phyloP scores from a whole-genome alignment of 2,113 vertebrate species.

The Gymnocephalus cernua region DNA sequence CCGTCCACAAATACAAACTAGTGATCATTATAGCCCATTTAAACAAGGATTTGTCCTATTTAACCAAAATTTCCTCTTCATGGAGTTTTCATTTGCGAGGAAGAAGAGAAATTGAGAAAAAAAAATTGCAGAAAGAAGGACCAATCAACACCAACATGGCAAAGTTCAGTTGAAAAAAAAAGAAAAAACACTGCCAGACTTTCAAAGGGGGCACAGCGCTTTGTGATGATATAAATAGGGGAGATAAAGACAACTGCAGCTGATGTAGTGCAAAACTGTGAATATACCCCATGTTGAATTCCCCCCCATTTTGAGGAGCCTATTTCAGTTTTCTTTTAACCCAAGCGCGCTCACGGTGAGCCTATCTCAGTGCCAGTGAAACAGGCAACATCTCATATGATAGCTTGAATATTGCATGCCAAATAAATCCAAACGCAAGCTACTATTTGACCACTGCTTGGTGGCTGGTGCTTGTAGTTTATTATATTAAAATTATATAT shows the following conservation, averaged over 20 bases:
- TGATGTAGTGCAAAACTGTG: slow-evolving; percentile 80
- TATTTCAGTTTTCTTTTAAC: slow-evolving; percentile 53
- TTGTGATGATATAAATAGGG: slow-evolving; percentile 85
- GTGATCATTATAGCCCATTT: neutral
- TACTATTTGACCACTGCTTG: slow-evolving; percentile 22
- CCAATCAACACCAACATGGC: slow-evolving; percentile 84
- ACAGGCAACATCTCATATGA: slow-evolving; percentile 32
- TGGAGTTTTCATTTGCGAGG: slow-evolving; percentile 19
- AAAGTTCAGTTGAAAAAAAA: slow-evolving; percentile 80
- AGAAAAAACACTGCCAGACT: slow-evolving; percentile 71
- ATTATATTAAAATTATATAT: slow-evolving; percentile 16
- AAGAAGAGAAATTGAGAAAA: slow-evolving; percentile 28
- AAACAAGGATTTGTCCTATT: neutral
- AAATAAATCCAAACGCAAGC: slow-evolving; percentile 33
- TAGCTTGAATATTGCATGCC: slow-evolving; percentile 31
- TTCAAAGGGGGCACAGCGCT: slow-evolving; percentile 83
- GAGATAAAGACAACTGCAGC: slow-evolving; percentile 86
- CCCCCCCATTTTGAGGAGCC: slow-evolving; percentile 34
- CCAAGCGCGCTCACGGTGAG: slow-evolving; percentile 37
- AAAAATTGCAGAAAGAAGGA: slow-evolving; percentile 75
- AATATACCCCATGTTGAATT: slow-evolving; percentile 52
- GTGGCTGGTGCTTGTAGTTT: slow-evolving; percentile 12
- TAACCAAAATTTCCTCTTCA: slow-evolving; percentile 12
- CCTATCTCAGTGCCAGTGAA: slow-evolving; percentile 25
- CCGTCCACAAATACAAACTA: neutral